phyloP scores from a whole-genome alignment of 53 echinoderm and acorn worm species.

The Holothuria scabra region DNA sequence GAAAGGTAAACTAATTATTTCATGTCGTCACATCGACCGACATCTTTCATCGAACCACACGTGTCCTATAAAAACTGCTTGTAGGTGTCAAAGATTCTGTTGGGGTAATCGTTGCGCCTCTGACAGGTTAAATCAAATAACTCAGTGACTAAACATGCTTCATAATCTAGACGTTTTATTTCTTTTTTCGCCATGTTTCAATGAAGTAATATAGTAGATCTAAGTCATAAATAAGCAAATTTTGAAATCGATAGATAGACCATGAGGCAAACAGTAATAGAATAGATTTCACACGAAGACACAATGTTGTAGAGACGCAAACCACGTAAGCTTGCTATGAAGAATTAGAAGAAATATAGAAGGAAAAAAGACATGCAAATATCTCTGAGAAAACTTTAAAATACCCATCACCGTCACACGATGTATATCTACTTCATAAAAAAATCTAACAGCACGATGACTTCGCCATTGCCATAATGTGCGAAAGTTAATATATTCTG shows the following conservation, averaged over 20 bases:
- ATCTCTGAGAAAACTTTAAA: constrained; percentile 3
- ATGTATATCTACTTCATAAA: neutral
- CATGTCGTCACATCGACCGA: no score
- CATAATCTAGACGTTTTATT: neutral
- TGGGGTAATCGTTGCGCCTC: no score
- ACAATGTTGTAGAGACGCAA: no score
- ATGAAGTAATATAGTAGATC: constrained; percentile 16
- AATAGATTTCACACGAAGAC: no score
- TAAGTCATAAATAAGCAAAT: constrained; percentile 10
- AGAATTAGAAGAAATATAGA: neutral
- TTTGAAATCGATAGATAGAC: neutral
- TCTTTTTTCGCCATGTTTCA: constrained; percentile 22
- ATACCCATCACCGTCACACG: neutral
- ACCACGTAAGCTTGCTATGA: no score
- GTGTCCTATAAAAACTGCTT: no score
- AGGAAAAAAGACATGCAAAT: constrained; percentile 35
- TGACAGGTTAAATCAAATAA: no score
- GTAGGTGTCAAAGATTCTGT: no score
- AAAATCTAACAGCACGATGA: neutral
- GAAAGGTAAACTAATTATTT: no score
- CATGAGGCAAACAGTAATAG: no score
- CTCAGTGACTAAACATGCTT: neutral
- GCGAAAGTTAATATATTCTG: no score
- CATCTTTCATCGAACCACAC: no score
- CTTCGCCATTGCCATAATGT: neutral